Evolutionary conservation across 92 coral and sea anemone genomes (phyloP).

Genomic region (Zoanthus sansibaricus): DNA sequence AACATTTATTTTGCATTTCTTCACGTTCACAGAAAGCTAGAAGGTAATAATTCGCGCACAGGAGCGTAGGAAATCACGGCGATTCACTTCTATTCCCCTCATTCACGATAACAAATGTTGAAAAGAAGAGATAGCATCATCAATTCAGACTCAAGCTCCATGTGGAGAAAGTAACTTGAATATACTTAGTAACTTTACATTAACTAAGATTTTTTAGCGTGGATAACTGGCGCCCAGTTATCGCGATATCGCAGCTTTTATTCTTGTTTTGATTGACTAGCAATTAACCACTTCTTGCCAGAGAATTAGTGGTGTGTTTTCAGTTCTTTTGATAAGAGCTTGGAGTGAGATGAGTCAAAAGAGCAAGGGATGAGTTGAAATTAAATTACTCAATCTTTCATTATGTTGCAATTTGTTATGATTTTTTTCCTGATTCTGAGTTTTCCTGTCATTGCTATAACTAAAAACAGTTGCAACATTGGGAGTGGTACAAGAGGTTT

Average conservation of each 20-base stretch:
- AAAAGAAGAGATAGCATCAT: background rate
- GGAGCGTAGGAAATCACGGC: background rate
- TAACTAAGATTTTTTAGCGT: background rate
- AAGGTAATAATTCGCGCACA: background rate
- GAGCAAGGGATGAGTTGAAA: background rate
- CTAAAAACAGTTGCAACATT: background rate
- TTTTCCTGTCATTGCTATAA: background rate
- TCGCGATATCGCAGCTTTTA: conserved; percentile 23
- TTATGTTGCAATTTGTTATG: background rate
- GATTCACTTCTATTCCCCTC: background rate
- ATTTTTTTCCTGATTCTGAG: background rate
- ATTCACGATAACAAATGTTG: background rate
- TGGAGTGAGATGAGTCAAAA: background rate
- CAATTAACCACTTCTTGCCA: conserved; percentile 31
- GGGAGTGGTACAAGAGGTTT: conserved; percentile 26
- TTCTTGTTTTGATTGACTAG: conserved; percentile 17
- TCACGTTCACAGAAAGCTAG: background rate
- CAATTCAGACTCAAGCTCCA: background rate
- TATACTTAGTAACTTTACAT: background rate
- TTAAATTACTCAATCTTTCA: conserved; percentile 15
- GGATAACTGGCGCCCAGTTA: background rate
- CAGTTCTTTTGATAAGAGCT: conserved; percentile 24
- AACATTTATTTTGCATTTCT: background rate
- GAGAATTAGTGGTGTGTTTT: conserved; percentile 23
- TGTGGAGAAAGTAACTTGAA: background rate